Evolutionary conservation across 2,113 vertebrate species (phyloP), one percentile per base, ranked within the genome.

Genomic region (Apus apus): DNA sequence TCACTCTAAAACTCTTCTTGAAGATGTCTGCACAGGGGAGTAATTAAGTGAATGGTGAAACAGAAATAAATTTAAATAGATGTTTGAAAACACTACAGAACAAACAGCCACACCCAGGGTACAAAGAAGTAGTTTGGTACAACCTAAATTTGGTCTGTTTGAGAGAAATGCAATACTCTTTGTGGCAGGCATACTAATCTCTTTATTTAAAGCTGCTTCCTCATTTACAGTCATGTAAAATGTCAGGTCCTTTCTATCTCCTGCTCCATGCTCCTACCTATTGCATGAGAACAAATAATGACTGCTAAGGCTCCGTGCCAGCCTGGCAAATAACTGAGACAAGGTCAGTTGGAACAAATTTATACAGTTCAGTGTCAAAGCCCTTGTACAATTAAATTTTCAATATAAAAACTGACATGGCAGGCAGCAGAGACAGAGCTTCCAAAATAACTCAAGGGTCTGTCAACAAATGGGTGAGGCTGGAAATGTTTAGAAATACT

Each of bases 331-430:
- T 94, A 97, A 95, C 77, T 94, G 93, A 97, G 97, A 94, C 89
- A 97, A 98, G 95, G 96, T 97, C 96, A 96, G 91, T 95, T 96
- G 97, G 95, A 98, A 97, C 79, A 94, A 97, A 97, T 96, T 94
- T 95, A 93, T 87, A 72, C 91, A 94, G 92, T 93, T 96, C 54
- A 84, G 85, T 94, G 95, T 97, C 95, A 92, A 67, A 95, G 87
- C 65, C 65, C 86, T 94, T 83, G 94, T 94, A 95, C 95, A 96
- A 89, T 90, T 91, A 93, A 66, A 94, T 97, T 96, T 97, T 93
- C 70, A 91, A 64, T 79, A 93, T 90, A 93, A 73, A 78, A 95
- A 81, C 84, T 82, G 87, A 95, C 89, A 80, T 70, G 66, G 82
- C 61, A 82, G 57, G 72, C 65, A 91, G 94, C 89, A 93, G 71